Percentiles rank a stretch among this genome's conserved stretches.
Evolutionary conservation across 2,888 invertebrate genomes (phyloP).

Genomic region (Nesidiocoris tenuis): DNA sequence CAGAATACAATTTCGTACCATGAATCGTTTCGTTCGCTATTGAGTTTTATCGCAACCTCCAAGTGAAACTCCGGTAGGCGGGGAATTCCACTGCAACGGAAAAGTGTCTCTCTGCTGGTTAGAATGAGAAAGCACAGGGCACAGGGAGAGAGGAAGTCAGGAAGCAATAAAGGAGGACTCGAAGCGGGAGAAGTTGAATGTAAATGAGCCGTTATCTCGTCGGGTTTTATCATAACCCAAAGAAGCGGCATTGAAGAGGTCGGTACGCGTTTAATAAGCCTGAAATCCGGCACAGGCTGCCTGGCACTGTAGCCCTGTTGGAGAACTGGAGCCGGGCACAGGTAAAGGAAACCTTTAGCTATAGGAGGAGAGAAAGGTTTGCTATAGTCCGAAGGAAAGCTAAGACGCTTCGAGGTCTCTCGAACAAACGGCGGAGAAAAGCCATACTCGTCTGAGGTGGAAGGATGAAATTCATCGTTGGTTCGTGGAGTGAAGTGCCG

Average conservation of each 20-base stretch:
- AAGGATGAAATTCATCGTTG: not conserved
- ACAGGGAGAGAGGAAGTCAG: constrained; percentile 1
- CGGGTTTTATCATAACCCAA: constrained; percentile 29
- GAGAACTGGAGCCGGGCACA: not conserved
- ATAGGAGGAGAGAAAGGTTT: not conserved
- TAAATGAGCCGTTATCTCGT: constrained; percentile 33
- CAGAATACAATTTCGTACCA: not conserved
- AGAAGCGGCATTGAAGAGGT: constrained; percentile 26
- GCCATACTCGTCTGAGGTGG: not conserved
- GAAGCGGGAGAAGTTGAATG: constrained; percentile 29
- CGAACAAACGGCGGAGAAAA: not conserved
- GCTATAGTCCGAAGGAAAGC: not conserved
- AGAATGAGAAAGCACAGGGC: not conserved
- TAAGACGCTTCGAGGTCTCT: not conserved
- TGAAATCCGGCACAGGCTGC: constrained; percentile 8
- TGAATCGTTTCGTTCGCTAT: not conserved
- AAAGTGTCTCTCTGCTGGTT: not conserved
- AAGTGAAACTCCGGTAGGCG: not conserved
- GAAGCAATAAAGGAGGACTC: constrained; percentile 21
- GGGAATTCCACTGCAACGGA: not conserved
- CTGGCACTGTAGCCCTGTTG: not conserved
- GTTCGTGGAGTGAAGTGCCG: not conserved
- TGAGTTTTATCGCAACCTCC: not conserved
- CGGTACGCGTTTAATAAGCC: constrained; percentile 28
- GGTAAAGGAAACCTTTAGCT: not conserved